phyloP scores from a whole-genome alignment of 1,140 invertebrate species.

The Belonocnema kinseyi region DNA sequence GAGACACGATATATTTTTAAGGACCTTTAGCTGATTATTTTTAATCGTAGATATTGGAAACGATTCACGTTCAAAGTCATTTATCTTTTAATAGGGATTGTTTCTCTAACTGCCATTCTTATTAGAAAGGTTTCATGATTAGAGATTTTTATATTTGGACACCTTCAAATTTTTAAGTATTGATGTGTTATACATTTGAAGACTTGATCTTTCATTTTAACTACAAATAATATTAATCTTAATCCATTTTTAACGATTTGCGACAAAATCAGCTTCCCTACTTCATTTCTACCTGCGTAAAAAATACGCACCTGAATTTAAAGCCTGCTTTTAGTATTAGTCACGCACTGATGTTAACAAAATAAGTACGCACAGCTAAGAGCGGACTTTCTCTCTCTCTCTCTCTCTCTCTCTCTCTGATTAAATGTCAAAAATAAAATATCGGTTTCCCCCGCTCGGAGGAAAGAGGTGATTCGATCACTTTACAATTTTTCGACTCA shows the following conservation, averaged over 20 bases:
- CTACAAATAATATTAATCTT: too few species aligned
- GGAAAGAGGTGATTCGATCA: not conserved
- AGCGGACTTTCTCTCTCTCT: slow-evolving; percentile 10
- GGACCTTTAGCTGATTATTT: not conserved
- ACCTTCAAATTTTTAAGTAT: too few species aligned
- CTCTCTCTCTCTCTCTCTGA: not conserved
- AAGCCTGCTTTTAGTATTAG: slow-evolving; percentile 29
- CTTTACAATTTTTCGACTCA: not conserved
- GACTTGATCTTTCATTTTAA: too few species aligned
- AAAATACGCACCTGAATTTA: not conserved
- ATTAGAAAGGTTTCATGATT: too few species aligned
- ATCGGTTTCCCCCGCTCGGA: not conserved
- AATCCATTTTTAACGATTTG: too few species aligned
- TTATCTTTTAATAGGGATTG: too few species aligned
- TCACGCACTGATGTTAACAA: slow-evolving; percentile 16
- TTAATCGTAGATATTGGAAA: not conserved
- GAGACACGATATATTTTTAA: not conserved
- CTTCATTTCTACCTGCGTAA: not conserved
- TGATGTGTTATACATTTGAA: too few species aligned
- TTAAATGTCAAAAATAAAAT: not conserved
- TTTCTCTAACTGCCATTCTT: too few species aligned
- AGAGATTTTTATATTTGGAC: too few species aligned
- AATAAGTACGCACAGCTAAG: slow-evolving; percentile 26
- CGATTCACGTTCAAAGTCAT: not conserved
- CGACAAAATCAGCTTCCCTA: too few species aligned